phyloP scores from a whole-genome alignment of 2,113 vertebrate genomes.

The Peromyscus californicus region DNA sequence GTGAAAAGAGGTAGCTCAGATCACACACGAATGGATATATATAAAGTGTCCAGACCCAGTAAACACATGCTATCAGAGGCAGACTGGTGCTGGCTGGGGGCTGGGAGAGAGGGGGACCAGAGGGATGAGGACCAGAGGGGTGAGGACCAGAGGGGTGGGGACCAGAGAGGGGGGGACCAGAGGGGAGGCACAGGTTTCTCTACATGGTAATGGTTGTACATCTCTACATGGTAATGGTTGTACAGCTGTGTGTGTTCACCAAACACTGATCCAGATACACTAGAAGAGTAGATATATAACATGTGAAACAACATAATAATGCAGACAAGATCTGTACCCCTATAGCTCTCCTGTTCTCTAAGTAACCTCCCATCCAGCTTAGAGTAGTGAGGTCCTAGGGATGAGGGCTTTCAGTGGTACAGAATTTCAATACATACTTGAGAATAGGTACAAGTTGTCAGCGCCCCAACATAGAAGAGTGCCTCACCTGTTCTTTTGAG shows the following conservation, averaged over 20 bases:
- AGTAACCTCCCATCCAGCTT: neutral
- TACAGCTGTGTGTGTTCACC: neutral
- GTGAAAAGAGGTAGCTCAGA: neutral
- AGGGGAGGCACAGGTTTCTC: neutral
- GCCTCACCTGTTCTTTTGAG: neutral
- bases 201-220: no score
- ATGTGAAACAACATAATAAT: neutral
- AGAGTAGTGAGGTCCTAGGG: neutral
- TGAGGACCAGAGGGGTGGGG: no score
- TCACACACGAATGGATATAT: neutral
- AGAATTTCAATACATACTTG: neutral
- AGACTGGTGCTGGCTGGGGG: neutral
- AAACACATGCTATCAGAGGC: neutral
- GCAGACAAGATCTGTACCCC: neutral
- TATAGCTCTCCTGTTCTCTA: neutral
- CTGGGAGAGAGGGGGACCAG: neutral
- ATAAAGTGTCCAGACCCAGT: neutral
- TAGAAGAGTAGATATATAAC: neutral
- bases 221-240: neutral
- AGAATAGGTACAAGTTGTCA: neutral
- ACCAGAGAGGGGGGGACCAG: neutral
- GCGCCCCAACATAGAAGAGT: neutral
- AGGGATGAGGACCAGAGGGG: neutral
- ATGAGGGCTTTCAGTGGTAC: neutral
- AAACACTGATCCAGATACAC: neutral